These are phyloP conservation scores for Herminia tarsipennalis DNA, from an alignment of 2,888 invertebrate species.

Conservation along the genomic window DNA sequence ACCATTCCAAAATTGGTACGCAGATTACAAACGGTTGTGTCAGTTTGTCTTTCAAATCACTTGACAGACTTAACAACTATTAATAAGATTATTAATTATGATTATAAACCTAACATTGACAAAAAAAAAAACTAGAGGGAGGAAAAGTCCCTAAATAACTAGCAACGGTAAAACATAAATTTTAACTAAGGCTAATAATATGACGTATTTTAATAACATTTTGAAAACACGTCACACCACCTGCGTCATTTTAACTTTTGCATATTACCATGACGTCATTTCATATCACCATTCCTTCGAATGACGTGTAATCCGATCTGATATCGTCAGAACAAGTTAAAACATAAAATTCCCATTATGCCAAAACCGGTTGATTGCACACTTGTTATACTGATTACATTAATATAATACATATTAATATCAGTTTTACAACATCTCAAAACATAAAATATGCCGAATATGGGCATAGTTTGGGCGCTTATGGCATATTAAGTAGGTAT, in stretches of 20 bases:
- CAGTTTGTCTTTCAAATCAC: no score
- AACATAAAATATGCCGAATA: neutral
- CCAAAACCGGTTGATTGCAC: conserved; percentile 29
- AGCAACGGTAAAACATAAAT: neutral
- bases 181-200: no score
- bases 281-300: neutral
- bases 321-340: conserved; percentile 23
- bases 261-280: neutral
- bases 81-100: no score
- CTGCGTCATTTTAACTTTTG: neutral
- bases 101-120: no score
- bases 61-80: no score
- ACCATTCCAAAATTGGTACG: no score
- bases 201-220: neutral
- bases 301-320: no score
- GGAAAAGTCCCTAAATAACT: no score
- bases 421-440: neutral
- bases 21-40: no score
- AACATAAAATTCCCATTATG: conserved; percentile 11
- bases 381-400: neutral
- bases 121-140: no score
- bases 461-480: neutral
- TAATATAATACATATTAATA: neutral
- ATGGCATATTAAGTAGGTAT: neutral
- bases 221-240: neutral